Evolutionary conservation across 2,797 vertebrate species (phyloP), one percentile per base, ranked within the genome.

Genomic region (Mus spretus): DNA sequence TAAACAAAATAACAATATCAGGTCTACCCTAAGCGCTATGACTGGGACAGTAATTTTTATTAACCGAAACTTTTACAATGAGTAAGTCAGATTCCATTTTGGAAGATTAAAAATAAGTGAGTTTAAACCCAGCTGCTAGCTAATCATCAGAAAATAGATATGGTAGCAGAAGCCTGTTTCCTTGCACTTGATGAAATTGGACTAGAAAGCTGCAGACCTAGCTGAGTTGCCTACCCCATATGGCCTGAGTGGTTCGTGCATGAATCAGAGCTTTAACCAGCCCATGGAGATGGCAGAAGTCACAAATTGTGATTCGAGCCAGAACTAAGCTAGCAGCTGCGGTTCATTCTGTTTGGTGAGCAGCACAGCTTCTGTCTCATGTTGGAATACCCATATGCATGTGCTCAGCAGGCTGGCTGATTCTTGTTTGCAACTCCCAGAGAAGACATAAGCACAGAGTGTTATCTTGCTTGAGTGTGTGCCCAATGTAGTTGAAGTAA

Each of bases 211-310:
- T 93, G 26, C 57, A 47, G 50, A 80, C 77, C 13, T 14, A 34
- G 87, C 95, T 34, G 87, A 82, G 65, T 19, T 80, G 84, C 55
- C 84, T 61, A 11, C 90, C 70, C 85, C 96, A 78, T 95, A 92
- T 83, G 95, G 95, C 67, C 88, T 20, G 90, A 81, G n/a, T 53
- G 84, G 81, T 12, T 94, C 85, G 20, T 31, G 93, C 79, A 15
- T 95, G 97, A 92, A 96, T 97, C 96, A 92, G 93, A 96, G 88
- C 50, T 80, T 75, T 96, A 94, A 96, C 61, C 90, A 96, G 94
- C 88, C 88, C 75, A 82, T 50, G 72, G 96, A 96, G 93, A 96
- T 83, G 74, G 94, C 88, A 44, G 24, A 92, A 97, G 95, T 61
- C 75, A 70, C 75, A 65, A 34, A 80, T 83, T 63, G 55, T 79